Percentiles rank a stretch among this genome's conserved stretches.
phyloP scores from a whole-genome alignment of 2,888 invertebrate genomes.

The Eupithecia insigniata region DNA sequence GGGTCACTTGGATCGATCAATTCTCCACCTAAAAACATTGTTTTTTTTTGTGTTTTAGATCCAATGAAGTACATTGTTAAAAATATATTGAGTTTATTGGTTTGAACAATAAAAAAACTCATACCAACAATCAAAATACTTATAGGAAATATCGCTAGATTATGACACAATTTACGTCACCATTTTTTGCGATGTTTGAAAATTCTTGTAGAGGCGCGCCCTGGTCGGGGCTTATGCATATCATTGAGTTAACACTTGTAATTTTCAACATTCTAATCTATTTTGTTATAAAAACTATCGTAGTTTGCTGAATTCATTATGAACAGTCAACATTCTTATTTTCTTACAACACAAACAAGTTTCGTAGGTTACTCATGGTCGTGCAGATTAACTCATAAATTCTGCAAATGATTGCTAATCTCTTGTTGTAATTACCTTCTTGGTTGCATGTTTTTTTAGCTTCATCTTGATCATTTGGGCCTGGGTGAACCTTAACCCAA shows the following conservation, averaged over 20 bases:
- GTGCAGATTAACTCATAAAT: too few relatives aligned
- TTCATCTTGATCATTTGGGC: slow-evolving; percentile 5
- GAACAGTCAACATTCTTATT: neutral
- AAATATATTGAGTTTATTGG: too few relatives aligned
- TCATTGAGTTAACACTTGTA: neutral
- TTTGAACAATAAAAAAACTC: too few relatives aligned
- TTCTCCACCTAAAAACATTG: slow-evolving; percentile 4
- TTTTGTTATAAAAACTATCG: neutral
- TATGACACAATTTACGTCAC: too few relatives aligned
- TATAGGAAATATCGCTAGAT: too few relatives aligned
- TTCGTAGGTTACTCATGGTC: too few relatives aligned
- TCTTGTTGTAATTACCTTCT: slow-evolving; percentile 7
- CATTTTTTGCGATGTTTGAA: too few relatives aligned
- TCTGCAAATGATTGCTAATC: neutral
- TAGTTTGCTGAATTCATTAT: neutral
- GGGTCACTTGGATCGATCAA: neutral
- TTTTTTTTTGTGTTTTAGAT: too few relatives aligned
- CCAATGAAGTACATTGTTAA: too few relatives aligned
- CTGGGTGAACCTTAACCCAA: slow-evolving; percentile 9
- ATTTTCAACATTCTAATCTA: neutral
- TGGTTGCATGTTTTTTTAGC: neutral
- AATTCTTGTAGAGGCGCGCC: too few relatives aligned
- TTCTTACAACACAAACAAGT: neutral
- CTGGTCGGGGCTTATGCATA: too few relatives aligned
- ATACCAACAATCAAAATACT: too few relatives aligned